phyloP scores from a whole-genome alignment of 2,113 vertebrate genomes.

The Sprattus sprattus region DNA sequence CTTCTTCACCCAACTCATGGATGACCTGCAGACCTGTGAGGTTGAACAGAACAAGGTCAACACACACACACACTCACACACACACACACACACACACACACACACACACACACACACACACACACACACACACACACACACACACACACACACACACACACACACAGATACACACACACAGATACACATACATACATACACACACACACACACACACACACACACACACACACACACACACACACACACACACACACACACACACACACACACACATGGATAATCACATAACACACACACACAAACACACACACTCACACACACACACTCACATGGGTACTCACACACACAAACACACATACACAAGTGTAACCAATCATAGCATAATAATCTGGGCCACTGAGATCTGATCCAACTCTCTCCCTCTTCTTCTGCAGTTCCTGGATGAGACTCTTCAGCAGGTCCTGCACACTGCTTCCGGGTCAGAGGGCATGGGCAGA shows the following conservation, averaged over 20 bases:
- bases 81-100: neutral
- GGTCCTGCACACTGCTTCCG: slow-evolving; percentile 53
- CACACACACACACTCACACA: neutral
- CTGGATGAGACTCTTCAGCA: slow-evolving; percentile 67
- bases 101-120: no score
- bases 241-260: no score
- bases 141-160: no score
- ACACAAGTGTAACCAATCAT: no score
- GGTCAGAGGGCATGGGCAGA: slow-evolving; percentile 51
- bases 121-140: no score
- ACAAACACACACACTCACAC: neutral
- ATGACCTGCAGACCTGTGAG: slow-evolving; percentile 75
- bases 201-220: no score
- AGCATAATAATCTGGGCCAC: no score
- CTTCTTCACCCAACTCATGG: slow-evolving; percentile 67
- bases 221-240: no score
- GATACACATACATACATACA: neutral
- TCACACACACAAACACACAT: neutral
- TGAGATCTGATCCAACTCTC: no score
- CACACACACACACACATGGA: neutral
- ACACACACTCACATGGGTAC: neutral
- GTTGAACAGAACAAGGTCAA: slow-evolving; percentile 74
- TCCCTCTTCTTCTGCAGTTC: slow-evolving; percentile 56
- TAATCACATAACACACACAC: neutral
- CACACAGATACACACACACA: neutral